A percentile compares a stretch with the other conserved stretches of the same genome.
phyloP scores from a whole-genome alignment of 2,797 vertebrate genomes.

The Pseudomugil tenellus region DNA sequence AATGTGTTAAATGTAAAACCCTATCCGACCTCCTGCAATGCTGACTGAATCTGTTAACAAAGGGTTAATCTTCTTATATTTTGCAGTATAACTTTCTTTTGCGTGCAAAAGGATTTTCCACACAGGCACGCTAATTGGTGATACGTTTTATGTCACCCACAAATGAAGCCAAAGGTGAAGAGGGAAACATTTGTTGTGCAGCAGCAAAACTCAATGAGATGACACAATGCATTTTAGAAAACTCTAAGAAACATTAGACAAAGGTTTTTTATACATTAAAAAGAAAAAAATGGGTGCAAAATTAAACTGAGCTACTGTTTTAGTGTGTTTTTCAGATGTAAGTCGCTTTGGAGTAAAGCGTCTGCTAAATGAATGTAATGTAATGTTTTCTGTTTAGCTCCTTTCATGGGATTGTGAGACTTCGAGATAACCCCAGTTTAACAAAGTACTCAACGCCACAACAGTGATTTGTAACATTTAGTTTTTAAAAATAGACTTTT shows the following conservation, averaged over 20 bases:
- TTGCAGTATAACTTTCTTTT: not conserved
- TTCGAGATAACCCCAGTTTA: not conserved
- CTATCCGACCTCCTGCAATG: not conserved
- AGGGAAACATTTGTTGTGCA: not conserved
- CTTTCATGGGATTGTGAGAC: not conserved
- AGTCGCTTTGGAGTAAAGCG: too few species aligned
- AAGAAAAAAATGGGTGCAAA: not conserved
- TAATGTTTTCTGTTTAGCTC: not conserved
- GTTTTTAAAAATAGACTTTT: not conserved
- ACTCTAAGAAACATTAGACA: not conserved
- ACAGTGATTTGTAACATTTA: not conserved
- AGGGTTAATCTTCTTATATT: not conserved
- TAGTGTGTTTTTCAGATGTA: not conserved
- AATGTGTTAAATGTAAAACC: not conserved
- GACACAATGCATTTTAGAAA: not conserved
- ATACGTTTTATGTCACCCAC: conserved; percentile 2
- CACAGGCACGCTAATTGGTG: not conserved
- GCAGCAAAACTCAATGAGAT: not conserved
- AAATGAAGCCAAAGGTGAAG: not conserved
- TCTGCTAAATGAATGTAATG: too few species aligned
- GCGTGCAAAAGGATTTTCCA: not conserved
- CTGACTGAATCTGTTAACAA: not conserved
- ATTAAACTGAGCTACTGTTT: not conserved
- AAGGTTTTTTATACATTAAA: not conserved
- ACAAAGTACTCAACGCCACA: not conserved